phyloP scores from a whole-genome alignment of 2,797 vertebrate genomes.

The Phrynocephalus vlangalii region DNA sequence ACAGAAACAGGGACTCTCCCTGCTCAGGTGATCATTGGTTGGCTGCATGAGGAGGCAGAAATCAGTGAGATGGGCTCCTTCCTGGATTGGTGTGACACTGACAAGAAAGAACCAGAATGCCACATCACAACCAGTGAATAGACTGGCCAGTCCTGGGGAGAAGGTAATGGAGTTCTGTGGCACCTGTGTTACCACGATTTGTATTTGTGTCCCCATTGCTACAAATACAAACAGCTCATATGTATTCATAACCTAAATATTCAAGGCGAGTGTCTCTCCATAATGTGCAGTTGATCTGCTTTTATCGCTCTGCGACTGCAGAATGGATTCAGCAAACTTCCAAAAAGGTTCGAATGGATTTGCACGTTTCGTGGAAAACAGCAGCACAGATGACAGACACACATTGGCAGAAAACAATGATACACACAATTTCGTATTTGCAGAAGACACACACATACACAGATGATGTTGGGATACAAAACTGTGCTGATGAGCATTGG shows the following conservation, averaged over 20 bases:
- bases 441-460: conserved; percentile 40
- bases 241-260: neutral
- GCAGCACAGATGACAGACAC: neutral
- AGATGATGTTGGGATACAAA: conserved; percentile 48
- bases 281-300: neutral
- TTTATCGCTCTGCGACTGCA: neutral
- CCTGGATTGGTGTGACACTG: too few relatives aligned
- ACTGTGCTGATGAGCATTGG: conserved; percentile 24
- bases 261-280: neutral
- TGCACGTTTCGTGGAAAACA: conserved; percentile 21
- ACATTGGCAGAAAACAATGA: conserved; percentile 21
- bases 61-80: too few relatives aligned
- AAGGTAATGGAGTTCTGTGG: too few relatives aligned
- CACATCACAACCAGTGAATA: too few relatives aligned
- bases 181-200: too few relatives aligned
- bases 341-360: neutral
- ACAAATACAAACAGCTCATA: too few relatives aligned
- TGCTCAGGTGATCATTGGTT: too few relatives aligned
- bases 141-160: too few relatives aligned
- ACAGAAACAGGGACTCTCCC: too few relatives aligned
- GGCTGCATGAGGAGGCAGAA: too few relatives aligned
- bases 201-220: too few relatives aligned
- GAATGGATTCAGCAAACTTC: conserved; percentile 31
- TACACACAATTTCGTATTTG: conserved; percentile 34
- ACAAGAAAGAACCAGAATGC: too few relatives aligned